A percentile compares a stretch with the other conserved stretches of the same genome.
Conservation (phyloP, 2,797 vertebrate genomes). For the Xenopus petersii region DNA sequence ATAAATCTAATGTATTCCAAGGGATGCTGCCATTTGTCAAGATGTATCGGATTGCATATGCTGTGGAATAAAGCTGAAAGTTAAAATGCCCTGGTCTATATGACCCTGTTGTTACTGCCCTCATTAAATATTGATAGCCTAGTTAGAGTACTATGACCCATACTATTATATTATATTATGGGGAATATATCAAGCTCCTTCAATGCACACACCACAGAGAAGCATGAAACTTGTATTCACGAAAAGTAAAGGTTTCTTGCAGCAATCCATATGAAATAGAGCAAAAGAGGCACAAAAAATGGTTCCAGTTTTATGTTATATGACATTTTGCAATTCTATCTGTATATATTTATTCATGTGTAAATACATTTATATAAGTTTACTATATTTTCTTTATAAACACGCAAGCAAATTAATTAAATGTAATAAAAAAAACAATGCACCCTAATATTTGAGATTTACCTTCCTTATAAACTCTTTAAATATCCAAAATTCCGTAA, state of each 20-base stretch:
- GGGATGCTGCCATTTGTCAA: conserved; percentile 26
- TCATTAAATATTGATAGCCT: conserved; percentile 36
- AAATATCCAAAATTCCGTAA: too few relatives aligned
- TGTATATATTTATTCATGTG: too few relatives aligned
- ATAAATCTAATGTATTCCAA: conserved; percentile 38
- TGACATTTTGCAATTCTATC: too few relatives aligned
- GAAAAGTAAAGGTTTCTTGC: background rate
- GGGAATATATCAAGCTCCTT: conserved; percentile 15
- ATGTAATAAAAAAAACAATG: too few relatives aligned
- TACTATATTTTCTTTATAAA: too few relatives aligned
- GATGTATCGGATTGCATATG: conserved; percentile 19
- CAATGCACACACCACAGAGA: conserved; percentile 12
- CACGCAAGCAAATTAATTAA: too few relatives aligned
- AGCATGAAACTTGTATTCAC: background rate
- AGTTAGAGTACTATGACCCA: conserved; percentile 35
- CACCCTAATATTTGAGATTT: too few relatives aligned
- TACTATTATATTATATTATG: conserved; percentile 26
- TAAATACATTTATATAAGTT: background rate
- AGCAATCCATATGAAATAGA: background rate
- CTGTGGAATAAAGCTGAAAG: conserved; percentile 3
- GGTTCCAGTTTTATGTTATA: too few relatives aligned
- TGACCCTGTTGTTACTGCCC: conserved; percentile 21
- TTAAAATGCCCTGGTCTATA: conserved; percentile 20
- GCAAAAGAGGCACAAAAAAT: background rate
- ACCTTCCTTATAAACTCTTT: too few relatives aligned